Conservation (phyloP, 1,140 invertebrate genomes). For the Amphibalanus amphitrite region DNA sequence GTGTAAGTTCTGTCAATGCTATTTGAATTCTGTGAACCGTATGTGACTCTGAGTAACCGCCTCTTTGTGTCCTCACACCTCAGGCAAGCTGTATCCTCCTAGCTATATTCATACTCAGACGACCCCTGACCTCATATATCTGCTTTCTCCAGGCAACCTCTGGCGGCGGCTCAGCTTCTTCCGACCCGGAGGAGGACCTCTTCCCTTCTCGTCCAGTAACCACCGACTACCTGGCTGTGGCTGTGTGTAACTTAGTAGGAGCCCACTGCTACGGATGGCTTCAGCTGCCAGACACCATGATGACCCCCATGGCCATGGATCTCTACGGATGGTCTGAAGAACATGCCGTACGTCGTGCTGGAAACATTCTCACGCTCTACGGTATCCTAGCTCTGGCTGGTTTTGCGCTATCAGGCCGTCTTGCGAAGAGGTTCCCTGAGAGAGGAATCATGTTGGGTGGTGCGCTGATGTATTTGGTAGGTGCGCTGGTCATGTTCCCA, state of each 20-base stretch:
- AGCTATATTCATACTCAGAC: no score
- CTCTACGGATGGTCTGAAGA: neutral
- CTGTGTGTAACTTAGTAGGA: neutral
- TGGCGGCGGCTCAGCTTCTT: neutral
- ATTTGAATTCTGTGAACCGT: no score
- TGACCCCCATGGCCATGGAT: constrained; percentile 1
- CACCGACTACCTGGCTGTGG: constrained; percentile 3
- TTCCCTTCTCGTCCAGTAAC: neutral
- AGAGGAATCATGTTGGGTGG: neutral
- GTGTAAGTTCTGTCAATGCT: no score
- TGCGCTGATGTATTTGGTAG: neutral
- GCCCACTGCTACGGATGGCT: constrained; percentile 5
- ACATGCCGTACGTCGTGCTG: neutral
- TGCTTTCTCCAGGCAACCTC: neutral
- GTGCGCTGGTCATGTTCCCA: neutral
- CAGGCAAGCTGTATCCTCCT: no score
- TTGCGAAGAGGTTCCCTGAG: neutral
- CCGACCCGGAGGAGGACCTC: neutral
- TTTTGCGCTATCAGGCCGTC: neutral
- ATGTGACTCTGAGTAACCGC: no score
- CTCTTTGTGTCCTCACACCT: no score
- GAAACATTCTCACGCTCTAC: neutral
- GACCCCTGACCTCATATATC: no score
- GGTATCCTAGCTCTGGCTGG: neutral
- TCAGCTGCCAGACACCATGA: constrained; percentile 1